Evolutionary conservation across 2,888 invertebrate genomes (phyloP), one percentile per base, ranked within the genome.

Genomic region (Drosophila diplacantha): DNA sequence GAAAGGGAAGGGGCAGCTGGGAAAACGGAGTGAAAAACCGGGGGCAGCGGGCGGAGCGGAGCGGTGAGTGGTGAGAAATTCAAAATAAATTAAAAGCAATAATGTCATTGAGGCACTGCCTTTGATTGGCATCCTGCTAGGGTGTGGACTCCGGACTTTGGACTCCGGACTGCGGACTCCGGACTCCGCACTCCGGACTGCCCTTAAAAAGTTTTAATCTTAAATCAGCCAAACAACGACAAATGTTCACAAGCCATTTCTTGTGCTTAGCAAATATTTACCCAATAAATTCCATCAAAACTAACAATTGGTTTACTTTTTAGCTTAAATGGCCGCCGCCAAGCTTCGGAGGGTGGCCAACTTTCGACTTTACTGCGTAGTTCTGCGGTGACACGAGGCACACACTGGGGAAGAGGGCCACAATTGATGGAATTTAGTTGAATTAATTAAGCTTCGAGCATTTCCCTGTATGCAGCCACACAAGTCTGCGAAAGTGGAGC

Each of bases 261-360:
- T 75, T 71, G 68, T 71, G 75, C 74, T 73, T 69, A 61, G 63
- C 75, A 81, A 81, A 81, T 81, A 77, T 79, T 79, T 81, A 72
- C 67, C 70, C 79, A 81, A 81, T 81, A 81, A 81, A 79, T 81
- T 81, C 74, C 72, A 74, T 79, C 74, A 77, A 72, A 81, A 73
- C 75, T 79, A 81, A 77, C 74, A 81, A 77, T 81, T 79, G 81
- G 74, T 75, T 81, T 75, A 78, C 75, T 81, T 81, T 75, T 73
- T 67, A 70, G 77, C 77, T 79, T 81, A 75, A 74, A 65, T 51
- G 71, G 49, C 16, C 6, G 14, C 29, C 12, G 46, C 8, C 14
- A 34, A n/a, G 34, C 34, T 1, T 14, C 24, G 34, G 38, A 14
- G 18, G 26, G 16, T 39, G 50, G 24, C n/a, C 22, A 44, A 50